Evolutionary conservation across 2,888 invertebrate species (phyloP), one percentile per base, ranked within the genome.

Genomic region (Hetaerina titia): DNA sequence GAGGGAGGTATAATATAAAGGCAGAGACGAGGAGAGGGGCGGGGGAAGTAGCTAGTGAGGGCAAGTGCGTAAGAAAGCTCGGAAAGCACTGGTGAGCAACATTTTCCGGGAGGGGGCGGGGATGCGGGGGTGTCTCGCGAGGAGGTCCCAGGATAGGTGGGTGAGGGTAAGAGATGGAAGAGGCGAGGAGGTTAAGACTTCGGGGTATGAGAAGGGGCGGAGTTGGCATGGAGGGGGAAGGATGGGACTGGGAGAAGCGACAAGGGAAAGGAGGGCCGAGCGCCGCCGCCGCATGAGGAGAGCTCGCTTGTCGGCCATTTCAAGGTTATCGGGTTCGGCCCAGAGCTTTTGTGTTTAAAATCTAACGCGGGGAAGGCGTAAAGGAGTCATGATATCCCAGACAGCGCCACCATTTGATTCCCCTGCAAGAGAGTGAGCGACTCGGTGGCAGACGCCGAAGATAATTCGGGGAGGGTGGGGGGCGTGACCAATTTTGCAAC

Each of bases 321-420:
- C 92, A 92, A 92, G 92, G 92, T 69, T 69, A 92, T 92, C 92
- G 69, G 69, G 92, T 92, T 92, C 92, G 57, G 74, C 92, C 56
- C 56, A 19, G 69, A 92, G n/a, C 92, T 74, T n/a, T 7, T 74
- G 92, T 69, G n/a, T 56, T 56, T 69, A n/a, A 25, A 74, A n/a
- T 0, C 25, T 45, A 64, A 57, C 13, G 74, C 9, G 64, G 45
- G n/a, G n/a, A 74, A 74, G 13, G 69, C 69, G 45, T 57, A 56
- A 92, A 56, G 92, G 92, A 17, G 69, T 64, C 60, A 31, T 69
- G n/a, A 92, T 74, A 92, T n/a, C n/a, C 69, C 64, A 45, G 69
- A 69, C 45, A 64, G 92, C 92, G 92, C 69, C 92, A 57, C 81
- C 17, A 60, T 81, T 81, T 9, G n/a, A n/a, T n/a, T 81, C 81